phyloP scores from a whole-genome alignment of 1,140 invertebrate genomes.

The Drosophila ambigua region DNA sequence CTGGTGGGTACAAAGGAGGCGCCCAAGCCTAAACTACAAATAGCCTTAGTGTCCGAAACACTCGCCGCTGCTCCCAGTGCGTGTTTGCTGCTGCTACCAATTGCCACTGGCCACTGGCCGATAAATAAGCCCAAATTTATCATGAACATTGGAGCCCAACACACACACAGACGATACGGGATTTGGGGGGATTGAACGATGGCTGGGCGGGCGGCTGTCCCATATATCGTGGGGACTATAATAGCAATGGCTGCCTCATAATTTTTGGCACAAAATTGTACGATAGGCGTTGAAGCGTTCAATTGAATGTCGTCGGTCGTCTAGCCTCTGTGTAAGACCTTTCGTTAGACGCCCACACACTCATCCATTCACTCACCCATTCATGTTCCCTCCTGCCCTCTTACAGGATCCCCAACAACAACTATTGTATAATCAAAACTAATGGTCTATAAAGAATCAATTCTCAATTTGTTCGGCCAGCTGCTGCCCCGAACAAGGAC shows the following conservation, averaged over 20 bases:
- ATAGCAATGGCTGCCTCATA: conserved; percentile 72
- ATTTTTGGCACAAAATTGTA: conserved; percentile 80
- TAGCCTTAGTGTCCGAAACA: conserved; percentile 60
- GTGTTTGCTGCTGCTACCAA: conserved; percentile 30
- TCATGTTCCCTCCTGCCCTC: background rate
- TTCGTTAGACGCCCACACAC: conserved; percentile 18
- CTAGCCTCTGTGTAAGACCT: conserved; percentile 28
- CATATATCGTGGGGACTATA: conserved; percentile 75
- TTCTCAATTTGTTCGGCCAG: conserved; percentile 83
- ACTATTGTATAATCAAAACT: conserved; percentile 83
- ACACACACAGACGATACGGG: conserved; percentile 18
- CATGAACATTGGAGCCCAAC: conserved; percentile 59
- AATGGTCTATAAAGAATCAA: conserved; percentile 84
- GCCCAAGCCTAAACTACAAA: conserved; percentile 57
- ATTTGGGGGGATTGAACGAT: no score
- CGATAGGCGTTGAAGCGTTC: conserved; percentile 82
- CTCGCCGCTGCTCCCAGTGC: conserved; percentile 30
- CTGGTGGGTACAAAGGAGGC: conserved; percentile 5
- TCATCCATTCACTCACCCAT: background rate
- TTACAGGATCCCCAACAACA: conserved; percentile 9
- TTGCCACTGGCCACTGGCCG: conserved; percentile 45
- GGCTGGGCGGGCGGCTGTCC: conserved; percentile 10
- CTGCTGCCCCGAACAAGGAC: conserved; percentile 54
- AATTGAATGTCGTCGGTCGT: conserved; percentile 71
- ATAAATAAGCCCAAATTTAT: conserved; percentile 81